phyloP scores from a whole-genome alignment of 2,797 vertebrate species.

The Etheostoma perlongum region DNA sequence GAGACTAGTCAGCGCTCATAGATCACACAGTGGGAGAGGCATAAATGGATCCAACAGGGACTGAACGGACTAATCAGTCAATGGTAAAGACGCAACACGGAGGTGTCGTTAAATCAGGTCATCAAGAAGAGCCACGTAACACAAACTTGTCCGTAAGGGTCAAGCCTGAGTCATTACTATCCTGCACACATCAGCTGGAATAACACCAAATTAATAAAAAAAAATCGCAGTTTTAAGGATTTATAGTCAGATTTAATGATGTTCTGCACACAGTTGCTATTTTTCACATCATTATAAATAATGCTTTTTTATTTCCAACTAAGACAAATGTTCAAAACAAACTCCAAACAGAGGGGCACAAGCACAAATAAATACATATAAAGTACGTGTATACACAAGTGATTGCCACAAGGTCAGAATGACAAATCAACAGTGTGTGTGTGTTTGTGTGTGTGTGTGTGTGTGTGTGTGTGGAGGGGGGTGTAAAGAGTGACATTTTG shows the following conservation, averaged over 20 bases:
- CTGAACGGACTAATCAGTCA: conserved; percentile 65
- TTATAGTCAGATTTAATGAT: neutral
- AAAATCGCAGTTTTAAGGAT: neutral
- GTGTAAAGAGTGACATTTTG: conserved; percentile 39
- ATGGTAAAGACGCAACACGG: conserved; percentile 39
- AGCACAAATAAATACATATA: conserved; percentile 15
- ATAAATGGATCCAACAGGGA: conserved; percentile 61
- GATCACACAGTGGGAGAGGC: conserved; percentile 66
- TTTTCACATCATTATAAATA: neutral
- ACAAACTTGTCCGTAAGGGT: conserved; percentile 28
- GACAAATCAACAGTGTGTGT: conserved; percentile 65
- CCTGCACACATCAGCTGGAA: neutral
- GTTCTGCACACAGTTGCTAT: neutral
- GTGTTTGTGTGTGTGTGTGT: conserved; percentile 21
- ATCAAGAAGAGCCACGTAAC: conserved; percentile 29
- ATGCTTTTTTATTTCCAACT: conserved; percentile 4
- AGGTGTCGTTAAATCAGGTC: conserved; percentile 52
- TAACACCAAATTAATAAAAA: neutral
- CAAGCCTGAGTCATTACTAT: conserved; percentile 10
- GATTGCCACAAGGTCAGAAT: conserved; percentile 79
- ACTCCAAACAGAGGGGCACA: conserved; percentile 1
- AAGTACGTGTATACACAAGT: conserved; percentile 34
- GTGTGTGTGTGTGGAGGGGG: conserved; percentile 6
- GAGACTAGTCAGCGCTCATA: conserved; percentile 61
- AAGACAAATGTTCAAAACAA: neutral